A percentile compares a stretch with the other conserved stretches of the same genome.
phyloP scores from a whole-genome alignment of 2,797 vertebrate genomes.

The Lemur catta region DNA sequence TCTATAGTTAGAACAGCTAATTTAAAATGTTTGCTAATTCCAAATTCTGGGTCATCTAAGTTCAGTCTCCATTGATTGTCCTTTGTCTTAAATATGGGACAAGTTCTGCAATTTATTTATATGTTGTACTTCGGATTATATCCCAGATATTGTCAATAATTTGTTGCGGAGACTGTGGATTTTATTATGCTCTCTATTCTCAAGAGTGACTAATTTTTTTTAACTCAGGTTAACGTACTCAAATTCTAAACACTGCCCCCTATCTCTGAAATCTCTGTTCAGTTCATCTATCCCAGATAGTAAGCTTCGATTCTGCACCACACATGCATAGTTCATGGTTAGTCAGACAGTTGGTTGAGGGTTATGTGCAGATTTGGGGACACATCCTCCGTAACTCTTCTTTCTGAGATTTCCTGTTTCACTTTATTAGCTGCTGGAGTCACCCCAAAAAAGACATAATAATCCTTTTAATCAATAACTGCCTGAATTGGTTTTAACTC shows the following conservation, averaged over 20 bases:
- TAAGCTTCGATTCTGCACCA: neutral
- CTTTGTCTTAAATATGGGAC: neutral
- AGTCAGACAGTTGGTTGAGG: neutral
- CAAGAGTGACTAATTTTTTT: neutral
- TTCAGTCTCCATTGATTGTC: neutral
- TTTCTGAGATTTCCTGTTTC: neutral
- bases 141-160: neutral
- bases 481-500: neutral
- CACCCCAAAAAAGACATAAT: neutral
- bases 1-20: neutral
- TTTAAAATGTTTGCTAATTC: neutral
- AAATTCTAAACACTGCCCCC: neutral
- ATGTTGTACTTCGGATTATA: neutral
- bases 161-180: neutral
- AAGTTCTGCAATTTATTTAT: neutral
- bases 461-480: neutral
- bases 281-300: neutral
- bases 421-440: neutral
- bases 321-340: neutral
- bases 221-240: neutral
- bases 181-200: neutral
- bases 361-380: neutral
- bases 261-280: neutral
- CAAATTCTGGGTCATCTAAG: neutral
- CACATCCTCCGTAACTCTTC: neutral